phyloP scores from a whole-genome alignment of 1,140 invertebrate genomes.

The Drosophila ambigua region DNA sequence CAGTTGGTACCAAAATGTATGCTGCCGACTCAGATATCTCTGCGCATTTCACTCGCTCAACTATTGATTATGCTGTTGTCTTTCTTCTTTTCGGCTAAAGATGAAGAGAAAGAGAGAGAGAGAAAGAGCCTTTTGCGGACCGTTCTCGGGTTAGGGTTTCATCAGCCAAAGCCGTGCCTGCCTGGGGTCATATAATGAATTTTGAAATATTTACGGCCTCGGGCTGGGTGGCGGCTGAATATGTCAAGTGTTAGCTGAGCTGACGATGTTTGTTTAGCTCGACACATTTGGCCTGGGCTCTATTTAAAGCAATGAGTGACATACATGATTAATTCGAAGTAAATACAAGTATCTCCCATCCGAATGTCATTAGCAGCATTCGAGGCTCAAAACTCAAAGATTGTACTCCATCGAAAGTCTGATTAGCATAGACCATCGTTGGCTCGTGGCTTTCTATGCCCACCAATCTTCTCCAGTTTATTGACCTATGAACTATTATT shows the following conservation, averaged over 20 bases:
- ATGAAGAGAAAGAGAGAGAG: slow-evolving; percentile 39
- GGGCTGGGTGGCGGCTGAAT: not conserved
- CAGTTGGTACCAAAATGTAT: slow-evolving; percentile 63
- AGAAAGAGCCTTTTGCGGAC: slow-evolving; percentile 22
- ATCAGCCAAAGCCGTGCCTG: slow-evolving; percentile 13
- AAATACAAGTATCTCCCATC: not conserved
- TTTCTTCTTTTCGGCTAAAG: slow-evolving; percentile 9
- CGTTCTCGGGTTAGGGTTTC: too few species aligned
- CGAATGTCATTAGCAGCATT: not conserved
- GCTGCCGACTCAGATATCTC: slow-evolving; percentile 48
- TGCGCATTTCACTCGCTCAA: slow-evolving; percentile 47
- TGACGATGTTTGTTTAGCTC: slow-evolving; percentile 34
- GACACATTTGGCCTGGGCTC: slow-evolving; percentile 22
- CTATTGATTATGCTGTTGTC: slow-evolving; percentile 63
- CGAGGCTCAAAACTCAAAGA: slow-evolving; percentile 2
- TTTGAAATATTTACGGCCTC: slow-evolving; percentile 18
- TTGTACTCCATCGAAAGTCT: not conserved
- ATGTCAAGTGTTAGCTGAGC: slow-evolving; percentile 57
- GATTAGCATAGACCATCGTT: slow-evolving; percentile 30
- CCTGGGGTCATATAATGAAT: slow-evolving; percentile 58
- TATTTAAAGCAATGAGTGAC: slow-evolving; percentile 7
- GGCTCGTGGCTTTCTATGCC: slow-evolving; percentile 30
- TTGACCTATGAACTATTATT: slow-evolving; percentile 54
- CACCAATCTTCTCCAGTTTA: slow-evolving; percentile 37
- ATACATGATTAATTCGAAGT: not conserved